Percentiles rank a stretch among this genome's conserved stretches.
These are phyloP conservation scores for Drosophila lini DNA, from an alignment of 1,140 invertebrate genomes.

Conservation along the genomic window DNA sequence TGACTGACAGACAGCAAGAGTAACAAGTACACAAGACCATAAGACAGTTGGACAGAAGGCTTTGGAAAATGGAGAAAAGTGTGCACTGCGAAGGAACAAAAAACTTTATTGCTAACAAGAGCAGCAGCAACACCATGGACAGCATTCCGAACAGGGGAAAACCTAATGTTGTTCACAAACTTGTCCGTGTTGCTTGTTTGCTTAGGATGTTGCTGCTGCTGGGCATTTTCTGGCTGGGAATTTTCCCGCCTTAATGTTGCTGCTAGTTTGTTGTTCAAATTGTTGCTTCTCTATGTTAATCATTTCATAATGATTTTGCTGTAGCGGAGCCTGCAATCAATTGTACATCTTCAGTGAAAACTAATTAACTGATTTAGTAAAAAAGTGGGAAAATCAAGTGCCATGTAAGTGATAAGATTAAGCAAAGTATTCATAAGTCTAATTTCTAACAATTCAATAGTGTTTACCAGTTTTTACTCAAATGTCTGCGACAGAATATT, in stretches of 20 bases:
- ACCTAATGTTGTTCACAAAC: slow-evolving; percentile 56
- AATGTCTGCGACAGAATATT: neutral
- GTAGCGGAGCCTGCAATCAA: too few relatives aligned
- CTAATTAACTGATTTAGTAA: too few relatives aligned
- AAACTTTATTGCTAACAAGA: slow-evolving; percentile 40
- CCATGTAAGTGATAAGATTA: too few relatives aligned
- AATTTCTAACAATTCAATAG: neutral
- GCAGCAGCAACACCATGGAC: slow-evolving; percentile 5
- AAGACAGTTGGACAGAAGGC: slow-evolving; percentile 53
- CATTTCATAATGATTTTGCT: neutral
- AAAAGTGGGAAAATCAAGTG: too few relatives aligned
- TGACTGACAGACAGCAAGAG: slow-evolving; percentile 72
- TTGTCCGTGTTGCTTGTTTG: slow-evolving; percentile 66
- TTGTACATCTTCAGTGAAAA: too few relatives aligned
- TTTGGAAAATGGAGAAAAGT: slow-evolving; percentile 26
- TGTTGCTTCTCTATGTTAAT: neutral
- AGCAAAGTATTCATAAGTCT: too few relatives aligned
- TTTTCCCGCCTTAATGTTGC: neutral
- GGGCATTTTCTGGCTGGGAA: slow-evolving; percentile 6
- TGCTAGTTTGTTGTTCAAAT: neutral
- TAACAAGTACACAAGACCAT: slow-evolving; percentile 59
- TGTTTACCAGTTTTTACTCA: neutral
- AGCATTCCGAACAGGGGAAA: slow-evolving; percentile 10
- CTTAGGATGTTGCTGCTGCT: slow-evolving; percentile 52
- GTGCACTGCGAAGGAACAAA: slow-evolving; percentile 22